Conservation (phyloP, 2,113 vertebrate species). For the Edolisoma coerulescens region DNA sequence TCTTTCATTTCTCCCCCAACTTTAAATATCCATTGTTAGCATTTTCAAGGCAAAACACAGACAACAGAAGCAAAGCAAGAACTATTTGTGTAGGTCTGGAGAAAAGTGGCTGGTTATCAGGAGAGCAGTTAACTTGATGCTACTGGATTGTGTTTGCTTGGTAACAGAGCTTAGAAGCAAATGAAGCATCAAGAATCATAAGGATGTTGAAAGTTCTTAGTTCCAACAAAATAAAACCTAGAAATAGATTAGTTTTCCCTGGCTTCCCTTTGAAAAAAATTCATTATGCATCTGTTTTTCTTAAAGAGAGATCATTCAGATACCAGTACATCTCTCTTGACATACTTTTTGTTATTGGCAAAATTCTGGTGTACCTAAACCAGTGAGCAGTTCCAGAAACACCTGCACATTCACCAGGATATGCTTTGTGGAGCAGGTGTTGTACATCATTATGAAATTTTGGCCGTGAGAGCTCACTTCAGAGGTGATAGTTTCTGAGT, state of each 20-base stretch:
- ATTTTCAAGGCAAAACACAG: slow-evolving; percentile 1
- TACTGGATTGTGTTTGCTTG: not conserved
- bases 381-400: not conserved
- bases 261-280: not conserved
- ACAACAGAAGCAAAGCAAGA: not conserved
- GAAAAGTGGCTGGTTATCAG: not conserved
- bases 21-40: not conserved
- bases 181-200: not conserved
- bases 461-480: not conserved
- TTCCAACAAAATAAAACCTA: not conserved
- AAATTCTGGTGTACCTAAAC: not conserved
- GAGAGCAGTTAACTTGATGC: not conserved
- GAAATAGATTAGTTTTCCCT: not conserved
- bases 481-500: not conserved
- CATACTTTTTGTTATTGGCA: not conserved
- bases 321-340: not conserved
- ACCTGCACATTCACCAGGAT: not conserved
- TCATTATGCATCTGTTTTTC: not conserved
- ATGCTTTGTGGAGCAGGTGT: not conserved
- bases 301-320: not conserved
- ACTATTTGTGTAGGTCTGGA: not conserved
- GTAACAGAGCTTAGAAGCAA: not conserved
- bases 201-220: not conserved
- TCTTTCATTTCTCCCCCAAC: not conserved
- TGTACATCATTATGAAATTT: not conserved